Evolutionary conservation across 2,113 vertebrate genomes (phyloP).

Genomic region (Tenrec ecaudatus): DNA sequence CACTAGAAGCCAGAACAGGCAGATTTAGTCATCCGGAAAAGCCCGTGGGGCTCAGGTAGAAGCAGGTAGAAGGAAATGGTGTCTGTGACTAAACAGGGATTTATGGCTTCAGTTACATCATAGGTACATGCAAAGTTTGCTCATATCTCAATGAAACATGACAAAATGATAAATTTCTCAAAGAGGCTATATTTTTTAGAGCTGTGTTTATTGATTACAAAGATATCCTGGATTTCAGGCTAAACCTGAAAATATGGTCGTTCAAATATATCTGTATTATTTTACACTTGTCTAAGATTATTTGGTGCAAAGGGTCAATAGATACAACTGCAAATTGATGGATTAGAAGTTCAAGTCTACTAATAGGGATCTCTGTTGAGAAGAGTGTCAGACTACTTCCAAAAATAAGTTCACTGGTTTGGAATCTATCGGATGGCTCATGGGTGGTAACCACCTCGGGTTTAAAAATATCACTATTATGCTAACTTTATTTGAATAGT

Average conservation of each 20-base stretch:
- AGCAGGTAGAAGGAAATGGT: not conserved
- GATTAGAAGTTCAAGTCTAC: not conserved
- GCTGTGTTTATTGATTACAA: not conserved
- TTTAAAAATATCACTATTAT: not conserved
- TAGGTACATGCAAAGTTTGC: not conserved
- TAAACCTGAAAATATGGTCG: not conserved
- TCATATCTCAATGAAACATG: not conserved
- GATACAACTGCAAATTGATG: not conserved
- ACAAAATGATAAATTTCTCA: too few relatives aligned
- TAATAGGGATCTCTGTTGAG: too few relatives aligned
- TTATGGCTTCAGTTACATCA: not conserved
- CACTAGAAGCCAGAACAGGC: not conserved
- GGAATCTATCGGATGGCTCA: not conserved
- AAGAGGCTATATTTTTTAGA: too few relatives aligned
- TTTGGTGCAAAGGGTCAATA: not conserved
- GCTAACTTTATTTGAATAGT: not conserved
- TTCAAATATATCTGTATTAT: not conserved
- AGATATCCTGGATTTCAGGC: not conserved
- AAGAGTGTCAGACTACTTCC: too few relatives aligned
- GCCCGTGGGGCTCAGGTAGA: not conserved
- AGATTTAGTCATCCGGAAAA: not conserved
- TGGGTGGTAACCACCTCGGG: not conserved
- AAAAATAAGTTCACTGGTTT: not conserved
- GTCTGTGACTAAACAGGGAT: not conserved
- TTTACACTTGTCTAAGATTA: not conserved